Evolutionary conservation across 2,797 vertebrate genomes (phyloP).

Genomic region (Parauchenoglanis punctatus): DNA sequence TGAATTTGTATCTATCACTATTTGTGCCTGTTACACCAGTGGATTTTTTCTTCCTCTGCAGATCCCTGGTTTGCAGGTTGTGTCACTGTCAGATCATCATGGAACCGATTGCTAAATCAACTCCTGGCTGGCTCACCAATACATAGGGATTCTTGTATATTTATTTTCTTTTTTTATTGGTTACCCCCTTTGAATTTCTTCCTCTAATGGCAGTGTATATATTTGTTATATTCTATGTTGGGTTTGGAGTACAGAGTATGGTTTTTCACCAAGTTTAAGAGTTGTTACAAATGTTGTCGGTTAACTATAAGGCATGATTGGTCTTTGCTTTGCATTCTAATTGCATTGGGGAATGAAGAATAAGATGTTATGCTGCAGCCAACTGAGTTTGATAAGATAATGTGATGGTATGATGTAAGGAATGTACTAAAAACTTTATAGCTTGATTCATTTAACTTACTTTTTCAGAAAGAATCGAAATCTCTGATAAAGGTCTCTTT

Average conservation of each 20-base stretch:
- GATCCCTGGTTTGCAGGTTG: neutral
- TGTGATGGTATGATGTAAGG: neutral
- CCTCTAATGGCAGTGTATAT: too few relatives aligned
- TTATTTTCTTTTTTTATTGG: neutral
- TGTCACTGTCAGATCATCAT: neutral
- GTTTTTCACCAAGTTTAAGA: neutral
- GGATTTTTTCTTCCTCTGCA: neutral
- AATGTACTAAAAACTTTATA: neutral
- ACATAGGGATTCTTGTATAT: neutral
- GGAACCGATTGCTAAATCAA: neutral
- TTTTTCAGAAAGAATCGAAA: neutral
- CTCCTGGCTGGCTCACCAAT: neutral
- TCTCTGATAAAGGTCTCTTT: neutral
- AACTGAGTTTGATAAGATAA: neutral
- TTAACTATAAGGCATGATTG: neutral
- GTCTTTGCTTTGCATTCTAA: neutral
- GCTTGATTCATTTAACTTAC: neutral
- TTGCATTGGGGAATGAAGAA: neutral
- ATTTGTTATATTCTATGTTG: neutral
- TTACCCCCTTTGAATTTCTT: too few relatives aligned
- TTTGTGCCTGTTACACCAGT: neutral
- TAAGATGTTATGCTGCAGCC: neutral
- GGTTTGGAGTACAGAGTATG: neutral
- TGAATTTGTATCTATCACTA: neutral
- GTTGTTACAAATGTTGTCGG: too few relatives aligned